Evolutionary conservation across 2,113 vertebrate genomes (phyloP).

Genomic region (Turnix velox): DNA sequence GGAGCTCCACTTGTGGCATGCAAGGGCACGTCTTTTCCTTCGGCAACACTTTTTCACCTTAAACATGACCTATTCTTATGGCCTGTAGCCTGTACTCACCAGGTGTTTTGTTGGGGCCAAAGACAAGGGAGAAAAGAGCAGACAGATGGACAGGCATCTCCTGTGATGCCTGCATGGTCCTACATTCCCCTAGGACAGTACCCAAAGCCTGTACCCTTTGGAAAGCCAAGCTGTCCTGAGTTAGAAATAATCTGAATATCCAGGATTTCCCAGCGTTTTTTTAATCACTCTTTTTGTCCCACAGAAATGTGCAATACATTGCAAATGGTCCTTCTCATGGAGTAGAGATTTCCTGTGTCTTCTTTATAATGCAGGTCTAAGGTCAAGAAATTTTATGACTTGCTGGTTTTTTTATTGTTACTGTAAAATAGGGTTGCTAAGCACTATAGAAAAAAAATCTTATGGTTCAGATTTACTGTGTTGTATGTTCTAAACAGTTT

Average conservation of each 20-base stretch:
- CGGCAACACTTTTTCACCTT: background rate
- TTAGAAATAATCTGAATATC: background rate
- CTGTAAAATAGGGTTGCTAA: conserved; percentile 51
- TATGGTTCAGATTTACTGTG: conserved; percentile 49
- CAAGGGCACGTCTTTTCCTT: background rate
- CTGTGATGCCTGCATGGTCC: background rate
- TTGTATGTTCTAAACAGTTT: conserved; percentile 49
- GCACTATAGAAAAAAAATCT: conserved; percentile 57
- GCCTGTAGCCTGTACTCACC: background rate
- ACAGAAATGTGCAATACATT: background rate
- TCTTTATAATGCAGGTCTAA: background rate
- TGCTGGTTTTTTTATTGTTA: conserved; percentile 59
- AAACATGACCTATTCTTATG: background rate
- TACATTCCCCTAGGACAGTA: background rate
- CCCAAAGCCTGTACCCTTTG: background rate
- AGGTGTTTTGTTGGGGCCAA: background rate
- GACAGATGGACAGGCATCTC: background rate
- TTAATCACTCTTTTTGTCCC: background rate
- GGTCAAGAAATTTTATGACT: conserved; percentile 48
- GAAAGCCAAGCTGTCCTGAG: rapidly evolving
- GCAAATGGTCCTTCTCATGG: background rate
- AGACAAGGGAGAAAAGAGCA: background rate
- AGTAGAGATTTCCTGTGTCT: background rate
- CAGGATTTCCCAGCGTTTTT: background rate
- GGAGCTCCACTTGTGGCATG: background rate